Base-by-base conservation (phyloP, 2,888 invertebrate species). In the Blastobasis lacticolella region DNA sequence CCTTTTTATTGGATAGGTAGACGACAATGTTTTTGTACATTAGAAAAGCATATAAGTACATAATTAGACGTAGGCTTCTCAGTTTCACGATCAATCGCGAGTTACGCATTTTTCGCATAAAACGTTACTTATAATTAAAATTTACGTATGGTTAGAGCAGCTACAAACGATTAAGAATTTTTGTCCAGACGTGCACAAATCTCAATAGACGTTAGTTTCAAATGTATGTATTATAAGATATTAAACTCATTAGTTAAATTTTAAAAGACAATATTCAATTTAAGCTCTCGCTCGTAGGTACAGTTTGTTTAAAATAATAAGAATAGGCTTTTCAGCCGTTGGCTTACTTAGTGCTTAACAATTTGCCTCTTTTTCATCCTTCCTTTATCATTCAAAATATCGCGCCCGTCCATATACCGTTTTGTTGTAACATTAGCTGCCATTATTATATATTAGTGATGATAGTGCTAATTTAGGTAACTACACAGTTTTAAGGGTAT, bases 371-470 rank as follows among this genome's bases (percentile, higher is more conserved):
- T 43, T 48, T 41, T 44, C 45, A 45, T 49, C 37, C 56, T 59
- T 54, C 53, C 44, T 56, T 54, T 54, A 58, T 58, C 42, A 61
- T 59, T 54, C 48, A 49, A 43, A 56, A 57, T 52, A 61, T 61
- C 58, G 65, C 62, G 67, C 70, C 72, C 70, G 73, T 72, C 73
- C 73, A 66, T 60, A 48, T 51, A 53, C 46, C 58, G 52, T 57
- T 56, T 56, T 67, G 65, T 63, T 63, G 55, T 65, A 61, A 61
- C 51, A 59, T 59, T 70, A 70, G 64, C 66, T 60, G 61, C 61
- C 62, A 64, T 57, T 57, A 58, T 49, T 42, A 5, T 42, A 42
- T 23, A 23, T 23, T 55, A 51, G 59, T 62, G 57, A 60, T 8
- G 37, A 50, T 56, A 58, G 59, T 56, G 57, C 54, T 63, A 59